A percentile compares a stretch with the other conserved stretches of the same genome.
These are phyloP conservation scores for Limnephilus auricula DNA, from an alignment of 2,888 invertebrate species.

Conservation along the genomic window DNA sequence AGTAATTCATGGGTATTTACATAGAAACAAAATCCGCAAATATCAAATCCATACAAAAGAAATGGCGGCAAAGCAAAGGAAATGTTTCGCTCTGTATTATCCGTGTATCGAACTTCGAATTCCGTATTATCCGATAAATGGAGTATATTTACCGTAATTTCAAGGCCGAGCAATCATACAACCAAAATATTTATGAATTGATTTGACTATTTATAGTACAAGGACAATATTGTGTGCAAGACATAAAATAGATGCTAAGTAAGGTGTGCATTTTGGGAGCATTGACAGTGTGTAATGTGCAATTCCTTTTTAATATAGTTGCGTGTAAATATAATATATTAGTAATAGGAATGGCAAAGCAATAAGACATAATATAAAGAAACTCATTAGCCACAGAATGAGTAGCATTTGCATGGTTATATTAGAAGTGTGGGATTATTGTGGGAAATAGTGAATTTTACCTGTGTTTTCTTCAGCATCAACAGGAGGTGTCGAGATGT, in stretches of 20 bases:
- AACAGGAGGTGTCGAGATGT: background rate
- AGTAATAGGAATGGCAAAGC: background rate
- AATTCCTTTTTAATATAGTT: background rate
- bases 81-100: too few species aligned
- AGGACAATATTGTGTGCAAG: background rate
- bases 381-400: background rate
- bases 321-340: background rate
- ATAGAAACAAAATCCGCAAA: too few species aligned
- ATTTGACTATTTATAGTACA: background rate
- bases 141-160: too few species aligned
- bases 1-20: too few species aligned
- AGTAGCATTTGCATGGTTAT: background rate
- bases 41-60: too few species aligned
- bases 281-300: background rate
- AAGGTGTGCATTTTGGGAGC: background rate
- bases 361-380: background rate
- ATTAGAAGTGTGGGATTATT: background rate
- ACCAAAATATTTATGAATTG: background rate
- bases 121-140: too few species aligned
- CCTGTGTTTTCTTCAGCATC: conserved; percentile 42
- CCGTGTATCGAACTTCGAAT: too few species aligned
- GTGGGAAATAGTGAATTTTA: background rate
- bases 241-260: background rate
- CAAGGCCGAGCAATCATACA: background rate
- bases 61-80: too few species aligned